Evolutionary conservation across 2,797 vertebrate genomes (phyloP).

Genomic region (Erithacus rubecula): DNA sequence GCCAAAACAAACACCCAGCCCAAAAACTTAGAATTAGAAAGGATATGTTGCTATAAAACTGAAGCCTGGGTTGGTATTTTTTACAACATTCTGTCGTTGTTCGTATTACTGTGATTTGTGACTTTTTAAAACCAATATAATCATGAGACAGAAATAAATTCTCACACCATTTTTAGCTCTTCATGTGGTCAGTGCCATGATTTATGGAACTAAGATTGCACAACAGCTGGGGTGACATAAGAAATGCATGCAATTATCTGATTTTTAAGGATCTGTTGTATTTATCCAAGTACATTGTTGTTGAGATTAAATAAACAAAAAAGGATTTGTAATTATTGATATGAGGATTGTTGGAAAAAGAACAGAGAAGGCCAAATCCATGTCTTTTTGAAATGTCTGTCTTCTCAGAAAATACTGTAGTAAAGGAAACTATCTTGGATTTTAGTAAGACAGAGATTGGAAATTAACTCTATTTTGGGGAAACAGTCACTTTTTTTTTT

Average conservation of each 20-base stretch:
- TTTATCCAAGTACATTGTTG: background rate
- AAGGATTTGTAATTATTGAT: background rate
- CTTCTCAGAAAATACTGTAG: background rate
- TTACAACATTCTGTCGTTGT: background rate
- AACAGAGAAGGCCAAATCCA: background rate
- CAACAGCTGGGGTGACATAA: background rate
- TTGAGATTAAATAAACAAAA: background rate
- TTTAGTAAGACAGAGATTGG: background rate
- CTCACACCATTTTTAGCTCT: constrained; percentile 12
- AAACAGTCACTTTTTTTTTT: background rate
- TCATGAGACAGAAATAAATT: background rate
- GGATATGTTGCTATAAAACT: background rate
- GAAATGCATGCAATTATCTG: background rate
- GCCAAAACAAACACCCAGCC: background rate
- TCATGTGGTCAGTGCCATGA: background rate
- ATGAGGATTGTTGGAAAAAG: background rate
- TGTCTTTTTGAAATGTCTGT: background rate
- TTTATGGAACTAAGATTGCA: background rate
- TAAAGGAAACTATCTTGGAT: background rate
- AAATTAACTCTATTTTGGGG: background rate
- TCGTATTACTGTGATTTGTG: background rate
- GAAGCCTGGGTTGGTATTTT: background rate
- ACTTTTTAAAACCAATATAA: background rate
- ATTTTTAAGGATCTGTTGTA: background rate
- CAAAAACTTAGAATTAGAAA: background rate